Percentiles rank a stretch among this genome's conserved stretches.
phyloP scores from a whole-genome alignment of 2,113 vertebrate genomes.

The Ictidomys tridecemlineatus region DNA sequence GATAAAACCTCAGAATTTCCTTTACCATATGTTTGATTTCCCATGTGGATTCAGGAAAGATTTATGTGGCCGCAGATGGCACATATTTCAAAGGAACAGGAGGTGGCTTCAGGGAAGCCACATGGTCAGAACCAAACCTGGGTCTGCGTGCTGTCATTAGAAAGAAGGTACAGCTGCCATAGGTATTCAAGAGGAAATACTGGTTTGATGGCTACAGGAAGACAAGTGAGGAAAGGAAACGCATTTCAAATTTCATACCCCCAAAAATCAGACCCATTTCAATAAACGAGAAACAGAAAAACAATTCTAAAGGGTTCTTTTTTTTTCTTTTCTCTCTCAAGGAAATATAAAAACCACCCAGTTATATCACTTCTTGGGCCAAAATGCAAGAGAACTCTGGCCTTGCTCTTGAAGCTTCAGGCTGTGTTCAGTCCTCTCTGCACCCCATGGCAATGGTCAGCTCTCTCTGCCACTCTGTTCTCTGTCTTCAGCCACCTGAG shows the following conservation, averaged over 20 bases:
- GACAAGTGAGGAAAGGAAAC: background rate
- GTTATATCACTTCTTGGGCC: background rate
- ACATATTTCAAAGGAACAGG: slow-evolving; percentile 17
- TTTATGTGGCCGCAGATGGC: background rate
- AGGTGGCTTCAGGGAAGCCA: background rate
- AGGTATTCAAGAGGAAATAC: background rate
- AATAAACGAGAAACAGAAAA: background rate
- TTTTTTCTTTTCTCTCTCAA: background rate
- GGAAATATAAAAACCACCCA: background rate
- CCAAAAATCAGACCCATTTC: background rate
- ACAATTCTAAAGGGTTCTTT: background rate
- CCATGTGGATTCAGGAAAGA: background rate
- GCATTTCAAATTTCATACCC: background rate
- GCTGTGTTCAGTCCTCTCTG: background rate
- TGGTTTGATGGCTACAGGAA: background rate
- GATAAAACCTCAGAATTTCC: slow-evolving; percentile 35
- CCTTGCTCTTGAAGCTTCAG: background rate
- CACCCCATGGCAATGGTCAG: background rate
- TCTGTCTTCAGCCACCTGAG: background rate
- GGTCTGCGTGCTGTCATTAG: background rate
- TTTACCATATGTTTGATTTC: slow-evolving; percentile 12
- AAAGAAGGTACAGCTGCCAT: background rate
- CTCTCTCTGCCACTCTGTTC: background rate
- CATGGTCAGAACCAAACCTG: background rate
- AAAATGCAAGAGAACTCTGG: background rate